These are phyloP conservation scores for Bellardia bayeri DNA, from an alignment of 2,888 invertebrate genomes.

Conservation along the genomic window DNA sequence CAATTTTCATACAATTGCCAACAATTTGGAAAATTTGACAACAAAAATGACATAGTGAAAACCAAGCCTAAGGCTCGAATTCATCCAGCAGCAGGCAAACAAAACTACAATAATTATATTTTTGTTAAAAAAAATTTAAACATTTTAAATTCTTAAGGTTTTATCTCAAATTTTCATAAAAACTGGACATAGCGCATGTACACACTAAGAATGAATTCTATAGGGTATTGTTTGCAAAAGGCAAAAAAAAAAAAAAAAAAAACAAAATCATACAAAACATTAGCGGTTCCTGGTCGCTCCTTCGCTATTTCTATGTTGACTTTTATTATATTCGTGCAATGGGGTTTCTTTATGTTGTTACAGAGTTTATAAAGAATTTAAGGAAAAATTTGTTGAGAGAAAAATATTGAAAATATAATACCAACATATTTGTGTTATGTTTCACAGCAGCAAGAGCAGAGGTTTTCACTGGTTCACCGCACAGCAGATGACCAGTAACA, in stretches of 20 bases:
- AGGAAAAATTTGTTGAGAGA: conserved; percentile 5
- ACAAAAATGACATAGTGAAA: too few relatives aligned
- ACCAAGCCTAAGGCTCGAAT: too few relatives aligned
- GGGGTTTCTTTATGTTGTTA: conserved; percentile 5
- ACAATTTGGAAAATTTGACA: too few relatives aligned
- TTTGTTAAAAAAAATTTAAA: too few relatives aligned
- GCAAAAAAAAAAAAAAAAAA: too few relatives aligned
- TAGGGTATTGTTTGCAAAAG: conserved; percentile 3
- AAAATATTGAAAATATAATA: conserved; percentile 31
- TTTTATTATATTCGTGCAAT: not conserved
- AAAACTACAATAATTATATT: too few relatives aligned
- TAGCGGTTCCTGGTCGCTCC: conserved; percentile 29
- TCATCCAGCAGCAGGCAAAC: too few relatives aligned
- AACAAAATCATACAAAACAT: conserved; percentile 28
- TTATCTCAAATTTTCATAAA: too few relatives aligned
- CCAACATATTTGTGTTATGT: not conserved
- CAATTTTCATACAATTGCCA: too few relatives aligned
- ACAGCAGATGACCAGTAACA: not conserved
- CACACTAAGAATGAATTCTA: too few relatives aligned
- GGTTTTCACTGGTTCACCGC: not conserved
- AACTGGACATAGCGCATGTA: too few relatives aligned
- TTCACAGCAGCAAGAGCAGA: not conserved
- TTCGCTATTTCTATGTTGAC: not conserved
- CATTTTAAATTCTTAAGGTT: too few relatives aligned
- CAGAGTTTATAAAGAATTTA: conserved; percentile 5